Conservation (phyloP, 64 coral and sea anemone genomes). For the Stichodactyla helianthus region DNA sequence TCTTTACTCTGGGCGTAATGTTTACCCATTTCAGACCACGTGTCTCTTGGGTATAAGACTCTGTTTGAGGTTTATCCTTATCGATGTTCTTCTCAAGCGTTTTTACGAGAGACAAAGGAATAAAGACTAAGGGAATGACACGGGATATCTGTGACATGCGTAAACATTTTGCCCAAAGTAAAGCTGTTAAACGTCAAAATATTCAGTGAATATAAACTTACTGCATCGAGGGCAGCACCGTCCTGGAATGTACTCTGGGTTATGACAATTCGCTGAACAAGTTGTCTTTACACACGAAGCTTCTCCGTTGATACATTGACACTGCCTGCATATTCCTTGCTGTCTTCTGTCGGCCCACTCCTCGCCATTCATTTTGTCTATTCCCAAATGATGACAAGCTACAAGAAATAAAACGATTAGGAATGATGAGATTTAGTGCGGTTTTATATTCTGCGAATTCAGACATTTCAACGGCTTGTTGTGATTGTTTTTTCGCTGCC, state of each 20-base stretch:
- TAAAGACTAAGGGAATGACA: no score
- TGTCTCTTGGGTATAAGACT: no score
- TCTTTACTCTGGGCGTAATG: no score
- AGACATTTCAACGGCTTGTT: not conserved
- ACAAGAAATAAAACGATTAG: not conserved
- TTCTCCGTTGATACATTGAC: not conserved
- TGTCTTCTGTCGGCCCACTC: not conserved
- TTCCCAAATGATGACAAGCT: conserved; percentile 2
- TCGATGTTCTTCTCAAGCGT: no score
- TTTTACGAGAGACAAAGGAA: no score
- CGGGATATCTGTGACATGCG: no score
- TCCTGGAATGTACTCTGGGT: conserved; percentile 29
- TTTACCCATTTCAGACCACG: no score
- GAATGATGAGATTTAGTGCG: not conserved
- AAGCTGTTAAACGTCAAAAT: no score
- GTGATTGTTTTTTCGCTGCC: no score
- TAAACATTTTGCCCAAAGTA: no score
- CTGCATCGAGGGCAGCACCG: conserved; percentile 11
- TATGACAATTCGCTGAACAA: not conserved
- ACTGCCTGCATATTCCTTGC: not conserved
- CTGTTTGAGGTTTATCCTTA: no score
- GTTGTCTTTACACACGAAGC: not conserved
- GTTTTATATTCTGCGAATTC: not conserved
- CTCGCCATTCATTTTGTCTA: conserved; percentile 7
- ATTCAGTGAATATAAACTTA: not conserved